A percentile compares a stretch with the other conserved stretches of the same genome.
These are phyloP conservation scores for Temnothorax unifasciatus DNA, from an alignment of 2,888 invertebrate genomes.

Conservation along the genomic window DNA sequence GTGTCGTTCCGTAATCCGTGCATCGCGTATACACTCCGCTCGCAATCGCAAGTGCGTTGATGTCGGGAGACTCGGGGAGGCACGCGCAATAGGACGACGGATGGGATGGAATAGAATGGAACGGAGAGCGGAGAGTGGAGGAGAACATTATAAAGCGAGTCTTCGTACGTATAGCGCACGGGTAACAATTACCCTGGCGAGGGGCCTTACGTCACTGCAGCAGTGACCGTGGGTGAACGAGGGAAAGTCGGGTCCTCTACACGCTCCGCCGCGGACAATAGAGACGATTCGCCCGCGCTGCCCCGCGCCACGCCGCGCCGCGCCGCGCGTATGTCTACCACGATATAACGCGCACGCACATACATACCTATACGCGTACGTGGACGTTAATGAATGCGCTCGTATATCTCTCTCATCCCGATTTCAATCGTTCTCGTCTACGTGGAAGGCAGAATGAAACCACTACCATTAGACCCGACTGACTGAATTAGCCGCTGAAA, in stretches of 20 bases:
- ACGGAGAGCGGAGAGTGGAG: slow-evolving; percentile 57
- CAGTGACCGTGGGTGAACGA: slow-evolving; percentile 84
- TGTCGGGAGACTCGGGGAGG: slow-evolving; percentile 26
- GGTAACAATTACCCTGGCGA: slow-evolving; percentile 80
- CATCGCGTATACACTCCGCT: slow-evolving; percentile 46
- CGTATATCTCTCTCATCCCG: slow-evolving; percentile 39
- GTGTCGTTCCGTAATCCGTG: slow-evolving; percentile 36
- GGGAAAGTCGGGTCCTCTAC: slow-evolving; percentile 83
- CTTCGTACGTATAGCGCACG: slow-evolving; percentile 68
- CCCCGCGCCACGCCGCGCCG: neutral
- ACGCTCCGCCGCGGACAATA: slow-evolving; percentile 84
- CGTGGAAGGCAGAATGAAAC: slow-evolving; percentile 36
- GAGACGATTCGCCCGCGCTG: slow-evolving; percentile 69
- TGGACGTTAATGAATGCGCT: slow-evolving; percentile 48
- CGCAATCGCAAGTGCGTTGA: slow-evolving; percentile 47
- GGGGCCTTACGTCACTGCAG: slow-evolving; percentile 82
- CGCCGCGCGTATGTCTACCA: slow-evolving; percentile 55
- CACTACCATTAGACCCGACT: slow-evolving; percentile 7
- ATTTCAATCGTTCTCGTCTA: slow-evolving; percentile 45
- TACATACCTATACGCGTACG: neutral
- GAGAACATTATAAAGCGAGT: slow-evolving; percentile 75
- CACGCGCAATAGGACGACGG: slow-evolving; percentile 44
- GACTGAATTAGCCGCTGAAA: neutral
- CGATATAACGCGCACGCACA: slow-evolving; percentile 14
- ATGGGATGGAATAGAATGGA: slow-evolving; percentile 47